A percentile compares a stretch with the other conserved stretches of the same genome.
Conservation (phyloP, 2,113 vertebrate genomes). For the Talpa occidentalis region DNA sequence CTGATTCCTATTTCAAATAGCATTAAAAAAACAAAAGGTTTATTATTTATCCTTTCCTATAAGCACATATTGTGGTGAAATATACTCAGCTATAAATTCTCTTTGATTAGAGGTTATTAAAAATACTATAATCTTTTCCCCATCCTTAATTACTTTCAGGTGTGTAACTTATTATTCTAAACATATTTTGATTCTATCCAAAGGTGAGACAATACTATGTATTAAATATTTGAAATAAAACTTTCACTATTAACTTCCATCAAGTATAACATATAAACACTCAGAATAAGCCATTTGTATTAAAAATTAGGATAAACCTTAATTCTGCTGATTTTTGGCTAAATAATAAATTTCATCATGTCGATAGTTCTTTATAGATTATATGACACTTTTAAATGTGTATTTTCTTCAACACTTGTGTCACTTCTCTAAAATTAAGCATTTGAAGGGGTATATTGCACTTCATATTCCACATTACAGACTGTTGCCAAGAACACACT, state of each 20-base stretch:
- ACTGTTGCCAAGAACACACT: not conserved
- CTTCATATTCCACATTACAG: not conserved
- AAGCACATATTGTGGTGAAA: not conserved
- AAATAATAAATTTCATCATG: not conserved
- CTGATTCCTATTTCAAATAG: not conserved
- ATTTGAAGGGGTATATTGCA: not conserved
- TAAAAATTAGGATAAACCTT: not conserved
- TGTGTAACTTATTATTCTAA: not conserved
- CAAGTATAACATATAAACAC: not conserved
- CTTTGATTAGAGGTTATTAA: not conserved
- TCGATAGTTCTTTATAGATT: constrained; percentile 17
- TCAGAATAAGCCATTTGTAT: constrained; percentile 25
- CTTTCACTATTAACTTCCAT: not conserved
- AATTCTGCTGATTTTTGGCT: not conserved
- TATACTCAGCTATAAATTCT: not conserved
- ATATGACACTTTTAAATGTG: not conserved
- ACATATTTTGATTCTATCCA: not conserved
- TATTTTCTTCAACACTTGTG: not conserved
- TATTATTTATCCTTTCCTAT: not conserved
- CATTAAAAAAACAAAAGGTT: not conserved
- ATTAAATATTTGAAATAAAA: constrained; percentile 44
- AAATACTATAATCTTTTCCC: not conserved
- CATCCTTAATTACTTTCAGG: constrained; percentile 27
- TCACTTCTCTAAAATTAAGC: constrained; percentile 29
- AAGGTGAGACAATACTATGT: not conserved